Evolutionary conservation across 2,888 invertebrate species (phyloP), one percentile per base, ranked within the genome.

Genomic region (Drosophila testacea): DNA sequence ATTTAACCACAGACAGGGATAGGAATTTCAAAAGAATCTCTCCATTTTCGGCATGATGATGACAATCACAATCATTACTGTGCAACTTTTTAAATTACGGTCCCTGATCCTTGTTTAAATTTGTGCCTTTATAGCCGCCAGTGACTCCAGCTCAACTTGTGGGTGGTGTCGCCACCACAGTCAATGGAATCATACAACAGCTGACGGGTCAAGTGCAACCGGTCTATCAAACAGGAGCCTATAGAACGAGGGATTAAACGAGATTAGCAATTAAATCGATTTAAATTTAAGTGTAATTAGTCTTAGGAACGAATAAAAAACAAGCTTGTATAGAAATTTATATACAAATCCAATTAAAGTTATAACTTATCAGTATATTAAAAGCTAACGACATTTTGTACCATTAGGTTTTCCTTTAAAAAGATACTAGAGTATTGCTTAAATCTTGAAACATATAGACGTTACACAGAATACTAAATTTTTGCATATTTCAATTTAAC

Each of bases 111-210:
- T 16, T 41, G n/a, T 2, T 28, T 39, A 42, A 0, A 10, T 0
- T 11, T 4, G 27, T n/a, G 34, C 38, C 32, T 16, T 78, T 77
- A 4, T 41, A 92, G 91, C 62, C 90, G 2, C 81, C 85, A 4
- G 41, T 91, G 5, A 88, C 91, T 3, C 91, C 91, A 0, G 91
- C 86, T 0, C 90, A 92, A 56, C 68, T 92, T 5, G 83, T 92
- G 5, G 90, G 92, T 3, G 91, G 92, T 10, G 82, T 92, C 7
- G 83, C 92, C 1, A 85, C 89, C 0, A 92, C 92, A 0, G 90
- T 92, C 0, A 92, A 92, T 41, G 88, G 89, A 6, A 86, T 92
- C 22, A 92, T 92, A 50, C 92, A 92, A 62, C 91, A 91, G 47
- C 69, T 92, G 22, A 88, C 90, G 48, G 92, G 90, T 6, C 91